Conservation (phyloP, 2,888 invertebrate species). For the Cheilosia grossa region DNA sequence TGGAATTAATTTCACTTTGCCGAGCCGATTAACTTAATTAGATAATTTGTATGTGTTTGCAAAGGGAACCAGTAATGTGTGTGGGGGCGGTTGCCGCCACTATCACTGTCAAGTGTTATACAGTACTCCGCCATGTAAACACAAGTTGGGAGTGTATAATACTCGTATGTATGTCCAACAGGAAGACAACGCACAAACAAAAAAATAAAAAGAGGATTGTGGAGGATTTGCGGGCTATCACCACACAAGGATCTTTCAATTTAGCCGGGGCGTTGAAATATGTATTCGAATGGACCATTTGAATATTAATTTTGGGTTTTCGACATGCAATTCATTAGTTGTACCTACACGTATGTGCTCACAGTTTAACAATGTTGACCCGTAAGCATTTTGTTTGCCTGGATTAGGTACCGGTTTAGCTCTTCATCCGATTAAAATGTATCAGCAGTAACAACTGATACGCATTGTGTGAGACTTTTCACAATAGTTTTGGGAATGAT, state of each 20-base stretch:
- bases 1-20: constrained; percentile 70
- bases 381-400: constrained; percentile 5
- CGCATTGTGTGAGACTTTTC: too few relatives aligned
- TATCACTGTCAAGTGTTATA: constrained; percentile 49
- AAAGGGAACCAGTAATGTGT: constrained; percentile 10
- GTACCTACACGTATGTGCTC: constrained; percentile 16
- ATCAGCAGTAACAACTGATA: not conserved
- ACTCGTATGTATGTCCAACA: constrained; percentile 32
- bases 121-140: constrained; percentile 61
- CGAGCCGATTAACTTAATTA: constrained; percentile 71
- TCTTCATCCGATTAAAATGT: constrained; percentile 1
- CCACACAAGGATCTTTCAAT: constrained; percentile 59
- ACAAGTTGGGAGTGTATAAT: constrained; percentile 48
- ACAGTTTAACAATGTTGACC: constrained; percentile 16
- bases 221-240: constrained; percentile 53
- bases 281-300: constrained; percentile 16
- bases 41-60: constrained; percentile 68
- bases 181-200: constrained; percentile 24
- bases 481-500: too few relatives aligned
- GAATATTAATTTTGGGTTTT: constrained; percentile 62
- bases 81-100: constrained; percentile 30
- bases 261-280: constrained; percentile 48
- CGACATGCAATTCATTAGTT: constrained; percentile 1
- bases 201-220: constrained; percentile 35
- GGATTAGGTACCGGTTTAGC: not conserved